Percentiles rank a stretch among this genome's conserved stretches.
Evolutionary conservation across 2,113 vertebrate genomes (phyloP).

Genomic region (Phoxinus phoxinus): DNA sequence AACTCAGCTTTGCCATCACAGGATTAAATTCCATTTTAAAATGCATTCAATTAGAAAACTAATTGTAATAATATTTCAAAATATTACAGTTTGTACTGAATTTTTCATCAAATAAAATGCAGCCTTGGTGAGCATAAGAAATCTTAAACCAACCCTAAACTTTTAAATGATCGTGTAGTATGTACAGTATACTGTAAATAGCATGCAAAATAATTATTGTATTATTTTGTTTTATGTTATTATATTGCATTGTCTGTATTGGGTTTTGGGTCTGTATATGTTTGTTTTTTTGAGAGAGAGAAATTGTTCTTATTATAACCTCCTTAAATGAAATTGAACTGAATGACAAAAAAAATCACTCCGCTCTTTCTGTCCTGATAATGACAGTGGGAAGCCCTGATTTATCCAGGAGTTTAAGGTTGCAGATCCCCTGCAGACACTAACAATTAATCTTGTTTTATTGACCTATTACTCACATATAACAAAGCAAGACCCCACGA

Average conservation of each 20-base stretch:
- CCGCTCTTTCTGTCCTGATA: not conserved
- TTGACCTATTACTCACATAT: slow-evolving; percentile 29
- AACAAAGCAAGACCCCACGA: slow-evolving; percentile 2
- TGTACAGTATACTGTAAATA: not conserved
- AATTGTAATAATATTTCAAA: too few relatives aligned
- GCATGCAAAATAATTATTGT: not conserved
- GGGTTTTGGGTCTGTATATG: not conserved
- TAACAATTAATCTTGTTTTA: slow-evolving; percentile 36
- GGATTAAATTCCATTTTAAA: too few relatives aligned
- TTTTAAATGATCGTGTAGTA: too few relatives aligned
- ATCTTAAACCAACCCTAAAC: too few relatives aligned
- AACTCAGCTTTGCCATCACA: too few relatives aligned
- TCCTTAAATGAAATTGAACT: not conserved
- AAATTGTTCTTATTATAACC: not conserved
- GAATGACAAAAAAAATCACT: not conserved
- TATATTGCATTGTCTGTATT: too few relatives aligned
- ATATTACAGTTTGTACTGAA: too few relatives aligned
- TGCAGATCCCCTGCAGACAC: slow-evolving; percentile 58
- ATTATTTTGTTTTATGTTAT: too few relatives aligned
- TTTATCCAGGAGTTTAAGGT: slow-evolving; percentile 66
- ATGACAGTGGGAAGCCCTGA: slow-evolving; percentile 22
- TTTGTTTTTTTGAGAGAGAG: too few relatives aligned
- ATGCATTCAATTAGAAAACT: too few relatives aligned
- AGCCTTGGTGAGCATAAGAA: too few relatives aligned
- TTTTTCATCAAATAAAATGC: too few relatives aligned